Base-by-base conservation (phyloP, 2,797 vertebrate species). In the Cuculus canorus region DNA sequence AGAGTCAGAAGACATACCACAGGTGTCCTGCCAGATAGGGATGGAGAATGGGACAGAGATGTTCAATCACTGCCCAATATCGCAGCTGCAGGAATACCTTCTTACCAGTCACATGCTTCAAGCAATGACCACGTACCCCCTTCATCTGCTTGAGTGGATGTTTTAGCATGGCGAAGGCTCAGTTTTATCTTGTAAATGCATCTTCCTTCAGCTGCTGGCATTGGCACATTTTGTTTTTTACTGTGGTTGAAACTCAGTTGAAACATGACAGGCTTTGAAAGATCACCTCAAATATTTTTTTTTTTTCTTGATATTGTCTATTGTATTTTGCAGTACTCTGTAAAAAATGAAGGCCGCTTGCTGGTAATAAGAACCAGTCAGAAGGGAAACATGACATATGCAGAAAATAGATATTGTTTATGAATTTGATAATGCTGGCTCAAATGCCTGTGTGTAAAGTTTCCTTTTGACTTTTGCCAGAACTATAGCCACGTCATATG, bases 231-330 rank as follows among this genome's bases (percentile, higher is more conserved):
- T 93, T 92, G 71, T 72, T 95, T 39, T 94, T 96, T 89, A 75
- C 39, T 96, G 73, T 22, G 82, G 80, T 69, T 88, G 91, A 88
- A 88, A 71, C 81, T 94, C 86, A 47, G 88, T 95, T 95, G 94
- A 95, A 96, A 95, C 88, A 71, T 52, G 89, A 95, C 91, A 94
- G 83, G 57, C 54, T 97, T 95, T 97, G 95, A 96, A 47, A 80
- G 81, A 97, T 70, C 82, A 66, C 47, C 32, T 96, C 71, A 87
- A 76, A 79, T 93, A 75, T 79, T 92, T 54, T 64, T 71, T n/a
- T 48, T 95, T 76, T 85, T 94, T 86, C 86, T 73, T 94, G 89
- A 94, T 93, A 94, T 95, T 82, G 86, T 33, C 53, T 53, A 64
- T 60, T 90, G 77, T 47, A 87, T 79, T 92, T 90, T 93, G 56